These are phyloP conservation scores for Hippocampus mohnikei DNA, from an alignment of 2,113 vertebrate species.

Conservation along the genomic window DNA sequence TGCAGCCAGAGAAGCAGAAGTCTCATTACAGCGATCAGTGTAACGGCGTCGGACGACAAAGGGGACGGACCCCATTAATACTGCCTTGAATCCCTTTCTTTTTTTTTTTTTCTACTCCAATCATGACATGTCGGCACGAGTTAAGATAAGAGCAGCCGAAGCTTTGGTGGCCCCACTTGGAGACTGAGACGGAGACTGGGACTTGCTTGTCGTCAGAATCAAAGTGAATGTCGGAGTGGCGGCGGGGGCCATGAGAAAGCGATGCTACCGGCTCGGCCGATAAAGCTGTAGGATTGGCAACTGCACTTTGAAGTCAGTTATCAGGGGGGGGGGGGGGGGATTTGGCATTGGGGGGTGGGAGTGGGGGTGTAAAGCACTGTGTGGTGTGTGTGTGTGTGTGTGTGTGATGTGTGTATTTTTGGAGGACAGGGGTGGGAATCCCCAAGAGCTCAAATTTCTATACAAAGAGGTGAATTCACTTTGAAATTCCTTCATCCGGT, in stretches of 20 bases:
- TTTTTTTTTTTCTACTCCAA: constrained; percentile 60
- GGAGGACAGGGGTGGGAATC: constrained; percentile 29
- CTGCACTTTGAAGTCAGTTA: constrained; percentile 66
- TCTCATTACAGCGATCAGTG: constrained; percentile 53
- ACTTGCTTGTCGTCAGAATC: background rate
- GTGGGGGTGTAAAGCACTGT: constrained; percentile 35
- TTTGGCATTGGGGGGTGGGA: constrained; percentile 42
- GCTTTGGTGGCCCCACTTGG: constrained; percentile 22
- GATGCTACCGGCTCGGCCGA: constrained; percentile 44
- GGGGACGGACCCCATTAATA: constrained; percentile 39
- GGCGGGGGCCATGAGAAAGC: constrained; percentile 51
- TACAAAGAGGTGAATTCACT: background rate
- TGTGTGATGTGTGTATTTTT: background rate
- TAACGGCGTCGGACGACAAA: constrained; percentile 13
- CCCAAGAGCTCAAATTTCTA: constrained; percentile 13
- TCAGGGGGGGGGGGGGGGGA: constrained; percentile 53
- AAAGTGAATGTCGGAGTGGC: constrained; percentile 10
- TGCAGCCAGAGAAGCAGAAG: constrained; percentile 45
- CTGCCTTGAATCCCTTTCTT: constrained; percentile 40
- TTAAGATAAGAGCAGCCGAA: constrained; percentile 19
- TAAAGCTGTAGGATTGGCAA: constrained; percentile 62
- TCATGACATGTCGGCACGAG: constrained; percentile 38
- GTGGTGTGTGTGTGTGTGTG: constrained; percentile 61
- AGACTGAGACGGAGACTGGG: constrained; percentile 11
- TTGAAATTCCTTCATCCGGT: background rate